Base-by-base conservation (phyloP, 2,797 vertebrate species). In the Salmo trutta region DNA sequence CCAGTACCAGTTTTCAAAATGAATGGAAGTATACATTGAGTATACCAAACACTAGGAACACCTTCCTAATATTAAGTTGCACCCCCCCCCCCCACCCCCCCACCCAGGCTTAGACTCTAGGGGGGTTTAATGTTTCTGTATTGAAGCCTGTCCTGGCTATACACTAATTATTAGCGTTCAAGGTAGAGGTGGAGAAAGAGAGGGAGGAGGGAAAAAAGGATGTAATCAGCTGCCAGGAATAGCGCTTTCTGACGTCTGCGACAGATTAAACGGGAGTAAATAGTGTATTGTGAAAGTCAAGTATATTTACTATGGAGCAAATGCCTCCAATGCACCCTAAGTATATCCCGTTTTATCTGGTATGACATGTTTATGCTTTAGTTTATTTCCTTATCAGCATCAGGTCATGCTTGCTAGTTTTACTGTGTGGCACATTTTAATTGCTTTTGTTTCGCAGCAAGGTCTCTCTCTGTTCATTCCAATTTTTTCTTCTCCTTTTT, bases 201-300 rank as follows among this genome's bases (percentile, higher is more conserved):
- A 66, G 27, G 64, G 64, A 24, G 21, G 14, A 4, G n/a, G 5
- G 2, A 3, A 10, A 21, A 72, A 36, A 66, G 80, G 65, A 65
- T 72, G 16, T 53, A 19, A 36, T 51, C 27, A 27, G 16, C 54
- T 82, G 76, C 77, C 75, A 83, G 81, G 69, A 80, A 76, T 81
- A 71, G 27, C 27, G 79, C 56, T 59, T 59, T 59, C 41, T 10
- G 2, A 14, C 56, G 2, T 59, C 56, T 59, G 56, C 56, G 8
- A 17, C 56, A 59, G 21, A 59, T 59, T 59, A 59, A 59, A 59
- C n/a, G 0, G 33, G 36, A 68, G 19, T 17, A 17, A 19, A 41
- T 6, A 17, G 33, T 36, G 17, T 27, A n/a, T 1, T 33, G 17
- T 41, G 66, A 31, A 68, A 19, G 15, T 68, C 31, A 68, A 68